These are phyloP conservation scores for Drosophila anceps DNA, from an alignment of 2,888 invertebrate species.

Conservation along the genomic window DNA sequence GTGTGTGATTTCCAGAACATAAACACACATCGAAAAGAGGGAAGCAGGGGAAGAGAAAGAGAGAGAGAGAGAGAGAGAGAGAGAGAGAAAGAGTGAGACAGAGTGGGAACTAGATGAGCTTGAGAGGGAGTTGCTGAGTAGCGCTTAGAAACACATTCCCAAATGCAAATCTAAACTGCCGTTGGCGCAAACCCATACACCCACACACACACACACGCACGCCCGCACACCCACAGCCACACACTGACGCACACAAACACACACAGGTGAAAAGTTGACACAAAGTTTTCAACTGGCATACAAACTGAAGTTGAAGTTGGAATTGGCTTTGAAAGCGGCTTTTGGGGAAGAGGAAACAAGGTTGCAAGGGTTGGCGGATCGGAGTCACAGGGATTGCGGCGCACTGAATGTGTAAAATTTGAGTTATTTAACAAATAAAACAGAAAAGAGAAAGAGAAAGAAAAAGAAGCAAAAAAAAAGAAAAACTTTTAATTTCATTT, in stretches of 20 bases:
- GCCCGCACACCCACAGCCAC: slow-evolving; percentile 10
- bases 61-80: not conserved
- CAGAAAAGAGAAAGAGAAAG: not conserved
- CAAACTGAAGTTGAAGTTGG: slow-evolving; percentile 66
- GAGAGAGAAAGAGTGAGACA: not conserved
- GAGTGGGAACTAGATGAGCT: not conserved
- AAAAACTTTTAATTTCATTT: slow-evolving; percentile 74
- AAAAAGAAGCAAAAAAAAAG: slow-evolving; percentile 5
- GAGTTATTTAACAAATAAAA: slow-evolving; percentile 25
- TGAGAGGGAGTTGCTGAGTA: not conserved
- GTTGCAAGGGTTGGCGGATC: not conserved
- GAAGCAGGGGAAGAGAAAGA: not conserved
- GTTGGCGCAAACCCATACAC: slow-evolving; percentile 36
- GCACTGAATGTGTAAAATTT: slow-evolving; percentile 25
- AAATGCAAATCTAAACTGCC: slow-evolving; percentile 78
- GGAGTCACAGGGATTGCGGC: not conserved
- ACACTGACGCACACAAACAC: slow-evolving; percentile 17
- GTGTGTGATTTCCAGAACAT: slow-evolving; percentile 35
- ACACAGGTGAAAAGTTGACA: slow-evolving; percentile 50
- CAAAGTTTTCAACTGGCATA: slow-evolving; percentile 61
- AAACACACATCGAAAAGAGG: slow-evolving; percentile 22
- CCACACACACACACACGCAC: slow-evolving; percentile 4
- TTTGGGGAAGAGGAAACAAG: not conserved
- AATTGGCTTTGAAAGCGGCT: slow-evolving; percentile 49
- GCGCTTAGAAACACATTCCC: slow-evolving; percentile 65